Evolutionary conservation across 2,113 vertebrate genomes (phyloP).

Genomic region (Trogon surrucura): DNA sequence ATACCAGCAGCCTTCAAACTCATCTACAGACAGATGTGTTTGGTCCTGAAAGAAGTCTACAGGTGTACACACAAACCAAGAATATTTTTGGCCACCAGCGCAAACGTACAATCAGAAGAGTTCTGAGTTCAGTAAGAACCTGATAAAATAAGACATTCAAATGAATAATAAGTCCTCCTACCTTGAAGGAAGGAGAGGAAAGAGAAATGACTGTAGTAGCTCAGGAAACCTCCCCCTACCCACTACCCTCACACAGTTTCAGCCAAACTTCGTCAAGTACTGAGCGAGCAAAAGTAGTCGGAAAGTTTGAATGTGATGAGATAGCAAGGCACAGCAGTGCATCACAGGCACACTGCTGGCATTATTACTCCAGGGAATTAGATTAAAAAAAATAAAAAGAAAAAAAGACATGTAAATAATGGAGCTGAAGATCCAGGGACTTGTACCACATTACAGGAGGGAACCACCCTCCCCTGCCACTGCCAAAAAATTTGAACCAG

Average conservation of each 20-base stretch:
- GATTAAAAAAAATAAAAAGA: neutral
- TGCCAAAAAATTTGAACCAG: rapidly evolving
- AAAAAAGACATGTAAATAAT: neutral
- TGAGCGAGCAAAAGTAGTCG: neutral
- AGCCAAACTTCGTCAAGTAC: neutral
- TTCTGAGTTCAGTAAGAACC: neutral
- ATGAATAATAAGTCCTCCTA: neutral
- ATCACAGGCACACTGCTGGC: neutral
- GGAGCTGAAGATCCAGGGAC: neutral
- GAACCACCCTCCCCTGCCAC: rapidly evolving
- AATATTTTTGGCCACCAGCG: neutral
- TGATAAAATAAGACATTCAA: neutral
- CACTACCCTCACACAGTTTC: neutral
- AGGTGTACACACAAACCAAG: neutral
- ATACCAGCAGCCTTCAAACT: neutral
- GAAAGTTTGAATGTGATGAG: neutral
- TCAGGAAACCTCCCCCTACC: neutral
- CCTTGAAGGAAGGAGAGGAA: neutral
- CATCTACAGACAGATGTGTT: too few species aligned
- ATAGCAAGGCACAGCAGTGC: neutral
- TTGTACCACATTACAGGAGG: neutral
- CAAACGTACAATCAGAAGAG: neutral
- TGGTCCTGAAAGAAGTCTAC: neutral
- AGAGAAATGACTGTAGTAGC: neutral
- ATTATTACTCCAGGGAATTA: neutral